Percentiles rank a stretch among this genome's conserved stretches.
Conservation (phyloP, 2,797 vertebrate species). For the Xiphophorus birchmanni region DNA sequence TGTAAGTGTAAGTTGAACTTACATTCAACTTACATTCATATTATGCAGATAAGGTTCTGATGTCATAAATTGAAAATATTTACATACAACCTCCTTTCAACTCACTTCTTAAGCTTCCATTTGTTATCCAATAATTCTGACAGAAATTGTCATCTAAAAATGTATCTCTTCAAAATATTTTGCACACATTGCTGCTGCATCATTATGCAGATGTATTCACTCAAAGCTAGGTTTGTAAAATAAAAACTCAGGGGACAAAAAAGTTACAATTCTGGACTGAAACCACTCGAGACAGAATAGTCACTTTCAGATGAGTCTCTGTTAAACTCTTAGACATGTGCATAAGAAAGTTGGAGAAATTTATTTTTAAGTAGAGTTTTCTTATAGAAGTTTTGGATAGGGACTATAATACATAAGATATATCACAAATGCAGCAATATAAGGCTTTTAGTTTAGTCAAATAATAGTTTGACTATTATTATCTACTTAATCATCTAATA, state of each 20-base stretch:
- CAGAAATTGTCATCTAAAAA: background rate
- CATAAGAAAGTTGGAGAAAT: background rate
- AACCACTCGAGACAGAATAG: background rate
- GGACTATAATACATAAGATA: background rate
- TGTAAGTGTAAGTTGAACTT: too few species aligned
- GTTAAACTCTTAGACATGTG: background rate
- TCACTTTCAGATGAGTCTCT: background rate
- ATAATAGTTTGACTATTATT: too few species aligned
- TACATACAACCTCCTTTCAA: background rate
- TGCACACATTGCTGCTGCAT: background rate
- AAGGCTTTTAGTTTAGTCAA: background rate
- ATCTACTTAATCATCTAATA: background rate
- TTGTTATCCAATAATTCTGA: background rate
- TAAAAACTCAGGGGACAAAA: background rate
- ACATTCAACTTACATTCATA: background rate
- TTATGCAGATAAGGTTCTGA: background rate
- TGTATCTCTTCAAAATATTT: background rate
- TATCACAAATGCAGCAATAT: background rate
- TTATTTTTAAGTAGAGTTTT: background rate
- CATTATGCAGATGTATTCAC: background rate
- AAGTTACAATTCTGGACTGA: background rate
- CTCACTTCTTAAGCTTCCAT: background rate
- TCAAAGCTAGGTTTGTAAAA: background rate
- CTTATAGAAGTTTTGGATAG: background rate
- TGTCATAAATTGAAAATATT: background rate